These are phyloP conservation scores for Sitobion miscanthi DNA, from an alignment of 1,140 invertebrate species.

Conservation along the genomic window DNA sequence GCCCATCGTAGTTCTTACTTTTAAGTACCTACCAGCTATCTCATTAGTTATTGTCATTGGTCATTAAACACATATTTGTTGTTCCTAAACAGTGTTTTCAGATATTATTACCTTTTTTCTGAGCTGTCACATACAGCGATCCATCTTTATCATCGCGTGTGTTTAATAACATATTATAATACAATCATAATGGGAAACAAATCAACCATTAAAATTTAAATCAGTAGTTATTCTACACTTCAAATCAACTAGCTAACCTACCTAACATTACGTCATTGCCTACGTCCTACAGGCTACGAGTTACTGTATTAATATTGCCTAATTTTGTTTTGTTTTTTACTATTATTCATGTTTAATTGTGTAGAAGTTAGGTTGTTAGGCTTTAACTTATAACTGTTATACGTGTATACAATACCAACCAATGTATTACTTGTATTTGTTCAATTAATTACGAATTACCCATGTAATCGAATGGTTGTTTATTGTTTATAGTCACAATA, in stretches of 20 bases:
- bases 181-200: neutral
- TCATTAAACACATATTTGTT: neutral
- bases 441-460: neutral
- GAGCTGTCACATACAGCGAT: neutral
- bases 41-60: neutral
- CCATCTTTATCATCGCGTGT: neutral
- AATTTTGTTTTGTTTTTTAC: neutral
- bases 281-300: neutral
- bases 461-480: neutral
- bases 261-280: too few relatives aligned
- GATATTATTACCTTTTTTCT: neutral
- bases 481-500: neutral
- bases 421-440: neutral
- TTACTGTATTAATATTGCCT: neutral
- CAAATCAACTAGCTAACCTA: neutral
- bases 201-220: neutral
- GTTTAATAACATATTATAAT: neutral
- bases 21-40: neutral
- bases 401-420: neutral
- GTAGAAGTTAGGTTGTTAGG: neutral
- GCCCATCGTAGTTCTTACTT: neutral
- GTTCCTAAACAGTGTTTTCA: neutral
- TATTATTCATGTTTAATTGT: neutral
- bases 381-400: neutral
- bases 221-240: neutral